Conservation (phyloP, 2,888 invertebrate genomes). For the Dryocosmus kuriphilus region DNA sequence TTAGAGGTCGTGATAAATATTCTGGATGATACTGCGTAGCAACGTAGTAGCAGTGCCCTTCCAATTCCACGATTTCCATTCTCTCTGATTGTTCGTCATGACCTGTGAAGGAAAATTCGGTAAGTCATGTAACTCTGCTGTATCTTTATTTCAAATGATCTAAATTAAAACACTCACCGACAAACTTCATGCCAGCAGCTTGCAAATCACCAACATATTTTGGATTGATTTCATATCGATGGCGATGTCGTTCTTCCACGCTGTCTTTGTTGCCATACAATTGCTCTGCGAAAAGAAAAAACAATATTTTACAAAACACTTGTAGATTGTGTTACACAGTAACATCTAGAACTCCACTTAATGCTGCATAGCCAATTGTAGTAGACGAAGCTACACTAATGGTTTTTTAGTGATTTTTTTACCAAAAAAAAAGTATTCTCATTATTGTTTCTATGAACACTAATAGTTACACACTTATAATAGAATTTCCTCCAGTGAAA, state of each 20-base stretch:
- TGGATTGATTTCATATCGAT: slow-evolving; percentile 98
- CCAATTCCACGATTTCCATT: slow-evolving; percentile 96
- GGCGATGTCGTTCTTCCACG: slow-evolving; percentile 97
- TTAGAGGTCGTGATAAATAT: slow-evolving; percentile 93
- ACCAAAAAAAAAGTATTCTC: no score
- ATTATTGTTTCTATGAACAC: no score
- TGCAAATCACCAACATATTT: slow-evolving; percentile 88
- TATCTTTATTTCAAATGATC: not conserved
- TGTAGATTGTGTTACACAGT: no score
- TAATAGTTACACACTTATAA: slow-evolving; percentile 81
- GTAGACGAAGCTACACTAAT: no score
- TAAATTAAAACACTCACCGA: slow-evolving; percentile 80
- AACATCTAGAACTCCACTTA: no score
- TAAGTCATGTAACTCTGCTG: not conserved
- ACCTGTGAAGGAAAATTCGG: slow-evolving; percentile 69
- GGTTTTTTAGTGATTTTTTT: no score
- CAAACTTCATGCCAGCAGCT: slow-evolving; percentile 91
- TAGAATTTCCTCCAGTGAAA: slow-evolving; percentile 81
- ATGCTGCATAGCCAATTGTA: no score
- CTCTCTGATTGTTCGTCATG: slow-evolving; percentile 89
- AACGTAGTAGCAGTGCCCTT: slow-evolving; percentile 94
- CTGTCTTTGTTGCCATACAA: slow-evolving; percentile 87
- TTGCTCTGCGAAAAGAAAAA: slow-evolving; percentile 79
- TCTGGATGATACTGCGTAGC: slow-evolving; percentile 99
- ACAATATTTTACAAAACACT: not conserved